Conservation (phyloP, 2,888 invertebrate genomes). For the Diloba caeruleocephala region DNA sequence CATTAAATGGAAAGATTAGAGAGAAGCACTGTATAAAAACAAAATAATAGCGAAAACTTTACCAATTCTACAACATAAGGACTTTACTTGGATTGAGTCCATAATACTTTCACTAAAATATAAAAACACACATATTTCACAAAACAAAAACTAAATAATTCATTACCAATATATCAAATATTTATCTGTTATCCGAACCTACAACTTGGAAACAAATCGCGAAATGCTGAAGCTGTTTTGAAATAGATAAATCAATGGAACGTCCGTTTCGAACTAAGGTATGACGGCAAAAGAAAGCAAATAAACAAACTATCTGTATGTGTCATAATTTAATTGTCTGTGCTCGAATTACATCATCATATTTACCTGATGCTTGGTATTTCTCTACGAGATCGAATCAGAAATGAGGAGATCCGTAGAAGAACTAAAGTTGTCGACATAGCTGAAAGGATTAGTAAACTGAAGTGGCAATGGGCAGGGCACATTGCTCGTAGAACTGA, state of each 20-base stretch:
- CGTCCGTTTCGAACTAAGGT: slow-evolving; percentile 7
- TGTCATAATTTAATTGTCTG: background rate
- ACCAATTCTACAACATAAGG: too few relatives aligned
- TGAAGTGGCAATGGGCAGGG: too few relatives aligned
- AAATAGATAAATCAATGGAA: slow-evolving; percentile 1
- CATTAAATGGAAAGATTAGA: too few relatives aligned
- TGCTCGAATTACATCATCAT: slow-evolving; percentile 9
- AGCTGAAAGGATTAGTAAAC: too few relatives aligned
- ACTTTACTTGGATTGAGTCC: too few relatives aligned
- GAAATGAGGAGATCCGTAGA: too few relatives aligned
- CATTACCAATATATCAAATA: slow-evolving; percentile 24
- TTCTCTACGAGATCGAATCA: too few relatives aligned
- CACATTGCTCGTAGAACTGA: too few relatives aligned
- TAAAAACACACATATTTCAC: slow-evolving; percentile 21
- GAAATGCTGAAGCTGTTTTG: slow-evolving; percentile 2
- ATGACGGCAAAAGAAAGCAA: background rate
- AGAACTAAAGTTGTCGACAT: too few relatives aligned
- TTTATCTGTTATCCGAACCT: slow-evolving; percentile 1
- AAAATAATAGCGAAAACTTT: background rate
- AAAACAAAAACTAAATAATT: slow-evolving; percentile 22
- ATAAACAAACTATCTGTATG: background rate
- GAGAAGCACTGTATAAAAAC: too few relatives aligned
- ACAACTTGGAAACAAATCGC: slow-evolving; percentile 16
- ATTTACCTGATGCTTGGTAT: background rate
- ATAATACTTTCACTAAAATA: background rate